These are phyloP conservation scores for Glaucidium brasilianum DNA, from an alignment of 2,113 vertebrate genomes.

Conservation along the genomic window DNA sequence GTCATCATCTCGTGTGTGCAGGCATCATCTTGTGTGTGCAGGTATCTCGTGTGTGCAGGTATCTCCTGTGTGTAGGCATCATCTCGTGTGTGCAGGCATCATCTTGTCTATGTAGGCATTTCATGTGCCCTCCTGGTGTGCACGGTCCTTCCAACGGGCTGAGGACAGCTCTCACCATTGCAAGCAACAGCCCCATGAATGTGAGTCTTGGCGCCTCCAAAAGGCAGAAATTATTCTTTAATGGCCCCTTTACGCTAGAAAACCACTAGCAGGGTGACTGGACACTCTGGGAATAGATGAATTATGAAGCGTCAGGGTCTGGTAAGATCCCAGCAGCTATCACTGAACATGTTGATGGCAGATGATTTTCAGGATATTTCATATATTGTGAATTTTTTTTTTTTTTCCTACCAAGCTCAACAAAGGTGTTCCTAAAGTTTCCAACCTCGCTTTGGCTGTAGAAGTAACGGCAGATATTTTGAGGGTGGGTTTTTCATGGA, in stretches of 20 bases:
- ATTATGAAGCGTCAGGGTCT: background rate
- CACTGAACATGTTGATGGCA: background rate
- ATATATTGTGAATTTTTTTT: background rate
- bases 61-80: background rate
- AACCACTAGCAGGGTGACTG: background rate
- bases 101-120: no score
- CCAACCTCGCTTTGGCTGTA: background rate
- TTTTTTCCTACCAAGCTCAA: background rate
- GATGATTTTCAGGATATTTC: background rate
- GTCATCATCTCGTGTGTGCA: background rate
- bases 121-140: accelerated
- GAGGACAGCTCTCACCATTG: background rate
- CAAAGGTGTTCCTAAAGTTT: background rate
- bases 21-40: no score
- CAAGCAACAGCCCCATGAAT: background rate
- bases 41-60: no score
- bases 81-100: no score
- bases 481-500: background rate
- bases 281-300: background rate
- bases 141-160: background rate
- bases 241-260: background rate
- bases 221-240: background rate
- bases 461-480: background rate
- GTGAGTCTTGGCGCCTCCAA: background rate
- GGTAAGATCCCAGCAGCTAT: background rate